Base-by-base conservation (phyloP, 2,797 vertebrate species). In the Phylloscopus collybita region DNA sequence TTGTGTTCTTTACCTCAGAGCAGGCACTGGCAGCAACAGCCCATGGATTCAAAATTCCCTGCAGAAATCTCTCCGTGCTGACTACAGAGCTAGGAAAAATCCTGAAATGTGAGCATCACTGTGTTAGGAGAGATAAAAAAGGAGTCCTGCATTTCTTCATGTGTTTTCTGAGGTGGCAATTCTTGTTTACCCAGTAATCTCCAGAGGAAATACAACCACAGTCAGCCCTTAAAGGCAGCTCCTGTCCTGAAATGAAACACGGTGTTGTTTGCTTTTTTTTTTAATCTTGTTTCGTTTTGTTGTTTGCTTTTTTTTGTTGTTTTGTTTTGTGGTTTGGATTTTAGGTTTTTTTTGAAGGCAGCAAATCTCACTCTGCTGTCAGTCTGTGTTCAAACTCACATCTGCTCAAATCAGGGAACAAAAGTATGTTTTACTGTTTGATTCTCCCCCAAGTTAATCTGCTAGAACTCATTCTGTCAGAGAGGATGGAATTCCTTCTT, bases 391-490 rank as follows among this genome's bases (percentile, higher is more conserved):
- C 73, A 84, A 70, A 74, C 57, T 38, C 42, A 25, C 34, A 45
- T 56, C 72, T 87, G 60, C 54, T 85, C 34, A 73, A 73, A n/a
- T 62, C 59, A 76, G 40, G 45, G 49, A 72, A 23, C 29, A 93
- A 86, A 95, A 80, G 17, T 69, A 12, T 18, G 20, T 67, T 75
- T 76, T 70, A 59, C 29, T 54, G 13, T 57, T 20, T 16, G 42
- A 22, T 83, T 70, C 78, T 30, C 5, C 67, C 26, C 30, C 19
- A 36, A 53, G 64, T 69, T 81, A 70, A 57, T 92, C 49, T 80
- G 47, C 62, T 76, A 90, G 54, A 93, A 76, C 40, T 95, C 75
- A 64, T 87, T 76, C 71, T 81, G 49, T 85, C 72, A 79, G 60
- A 60, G 75, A 80, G 44, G 16, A 23, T 49, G n/a, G 83, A 56